Evolutionary conservation across 2,888 invertebrate species (phyloP).

Genomic region (Thumatha senex): DNA sequence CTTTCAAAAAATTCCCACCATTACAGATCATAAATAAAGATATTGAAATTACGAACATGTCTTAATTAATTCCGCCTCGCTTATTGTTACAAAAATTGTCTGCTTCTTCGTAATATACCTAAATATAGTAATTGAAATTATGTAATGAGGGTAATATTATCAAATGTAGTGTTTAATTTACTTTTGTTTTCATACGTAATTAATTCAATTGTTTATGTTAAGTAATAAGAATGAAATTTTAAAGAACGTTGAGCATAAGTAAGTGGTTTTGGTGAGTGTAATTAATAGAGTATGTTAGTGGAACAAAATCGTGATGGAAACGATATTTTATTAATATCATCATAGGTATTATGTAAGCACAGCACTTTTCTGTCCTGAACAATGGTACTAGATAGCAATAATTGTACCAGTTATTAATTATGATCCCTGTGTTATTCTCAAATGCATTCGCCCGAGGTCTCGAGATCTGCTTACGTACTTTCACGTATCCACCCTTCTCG

Average conservation of each 20-base stretch:
- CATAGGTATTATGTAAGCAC: no score
- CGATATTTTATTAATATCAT: no score
- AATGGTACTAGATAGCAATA: no score
- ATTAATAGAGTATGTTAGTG: not conserved
- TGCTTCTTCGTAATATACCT: not conserved
- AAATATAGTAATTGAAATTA: not conserved
- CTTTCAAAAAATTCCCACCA: no score
- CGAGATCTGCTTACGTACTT: no score
- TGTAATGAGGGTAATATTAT: not conserved
- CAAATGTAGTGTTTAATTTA: not conserved
- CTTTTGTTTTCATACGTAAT: slow-evolving; percentile 1
- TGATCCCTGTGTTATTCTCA: no score
- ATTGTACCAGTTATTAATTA: no score
- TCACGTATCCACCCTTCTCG: no score
- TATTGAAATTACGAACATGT: not conserved
- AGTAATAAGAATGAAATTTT: not conserved
- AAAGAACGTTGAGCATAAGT: not conserved
- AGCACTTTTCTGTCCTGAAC: not conserved
- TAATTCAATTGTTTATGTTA: not conserved
- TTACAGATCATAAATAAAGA: not conserved
- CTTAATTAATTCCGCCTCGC: not conserved
- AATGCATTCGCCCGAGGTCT: no score
- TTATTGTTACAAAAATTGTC: not conserved
- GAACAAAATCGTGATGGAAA: not conserved
- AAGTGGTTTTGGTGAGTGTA: no score